Percentiles rank a stretch among this genome's conserved stretches.
Evolutionary conservation across 2,113 vertebrate genomes (phyloP).

Genomic region (Myrmophylax atrothorax): DNA sequence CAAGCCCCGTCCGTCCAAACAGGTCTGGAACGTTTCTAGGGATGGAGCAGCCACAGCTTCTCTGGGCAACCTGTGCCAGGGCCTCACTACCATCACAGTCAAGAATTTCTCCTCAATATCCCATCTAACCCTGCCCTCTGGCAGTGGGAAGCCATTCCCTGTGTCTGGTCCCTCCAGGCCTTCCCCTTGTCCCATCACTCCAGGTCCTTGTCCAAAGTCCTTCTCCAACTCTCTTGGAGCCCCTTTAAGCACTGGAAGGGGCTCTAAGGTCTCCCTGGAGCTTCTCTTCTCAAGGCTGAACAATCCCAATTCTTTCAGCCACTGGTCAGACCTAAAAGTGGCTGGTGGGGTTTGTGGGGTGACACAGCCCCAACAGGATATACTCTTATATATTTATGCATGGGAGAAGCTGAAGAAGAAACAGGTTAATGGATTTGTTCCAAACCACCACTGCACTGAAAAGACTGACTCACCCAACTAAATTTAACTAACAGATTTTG

Average conservation of each 20-base stretch:
- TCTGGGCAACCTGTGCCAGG: neutral
- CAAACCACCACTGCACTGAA: neutral
- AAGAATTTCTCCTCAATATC: neutral
- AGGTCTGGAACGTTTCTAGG: neutral
- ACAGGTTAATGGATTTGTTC: neutral
- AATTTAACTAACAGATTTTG: neutral
- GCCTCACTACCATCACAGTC: rapidly evolving
- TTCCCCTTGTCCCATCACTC: too few relatives aligned
- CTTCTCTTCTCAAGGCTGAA: neutral
- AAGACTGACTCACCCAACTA: neutral
- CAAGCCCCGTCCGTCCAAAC: rapidly evolving
- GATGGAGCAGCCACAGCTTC: neutral
- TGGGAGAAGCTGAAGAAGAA: neutral
- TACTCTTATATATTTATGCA: neutral
- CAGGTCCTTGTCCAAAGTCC: neutral
- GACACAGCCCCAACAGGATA: neutral
- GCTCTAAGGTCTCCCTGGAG: neutral
- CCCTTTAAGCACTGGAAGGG: neutral
- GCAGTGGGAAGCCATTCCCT: neutral
- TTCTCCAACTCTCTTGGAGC: neutral
- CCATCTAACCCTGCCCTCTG: neutral
- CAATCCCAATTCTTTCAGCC: neutral
- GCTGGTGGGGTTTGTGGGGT: neutral
- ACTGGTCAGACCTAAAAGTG: neutral
- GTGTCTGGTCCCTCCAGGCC: too few relatives aligned